These are phyloP conservation scores for Bombyx huttoni DNA, from an alignment of 2,888 invertebrate genomes.

Conservation along the genomic window DNA sequence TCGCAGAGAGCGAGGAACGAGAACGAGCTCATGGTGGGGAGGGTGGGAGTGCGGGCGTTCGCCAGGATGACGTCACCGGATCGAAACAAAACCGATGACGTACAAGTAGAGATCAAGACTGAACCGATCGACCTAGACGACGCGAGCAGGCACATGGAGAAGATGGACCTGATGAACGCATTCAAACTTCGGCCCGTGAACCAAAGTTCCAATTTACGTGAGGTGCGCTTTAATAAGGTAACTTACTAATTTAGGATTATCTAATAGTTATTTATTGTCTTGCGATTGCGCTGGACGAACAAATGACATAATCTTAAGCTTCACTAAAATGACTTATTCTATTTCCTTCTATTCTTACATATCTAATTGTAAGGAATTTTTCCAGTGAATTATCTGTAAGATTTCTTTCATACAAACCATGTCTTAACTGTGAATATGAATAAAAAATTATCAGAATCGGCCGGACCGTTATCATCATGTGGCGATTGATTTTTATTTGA, in stretches of 20 bases:
- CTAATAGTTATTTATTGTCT: too few species aligned
- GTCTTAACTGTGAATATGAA: too few species aligned
- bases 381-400: too few species aligned
- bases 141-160: conserved; percentile 40
- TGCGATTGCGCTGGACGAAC: too few species aligned
- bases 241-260: not conserved
- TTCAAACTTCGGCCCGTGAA: conserved; percentile 48
- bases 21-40: conserved; percentile 33
- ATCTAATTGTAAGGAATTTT: too few species aligned
- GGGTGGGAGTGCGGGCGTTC: conserved; percentile 55
- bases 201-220: conserved; percentile 31
- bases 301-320: too few species aligned
- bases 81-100: conserved; percentile 16
- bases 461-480: too few species aligned
- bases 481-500: too few species aligned
- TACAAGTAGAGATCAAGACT: conserved; percentile 51
- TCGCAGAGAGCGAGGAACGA: conserved; percentile 32
- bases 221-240: conserved; percentile 47
- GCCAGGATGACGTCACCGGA: conserved; percentile 51
- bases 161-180: conserved; percentile 50
- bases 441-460: too few species aligned
- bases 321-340: too few species aligned
- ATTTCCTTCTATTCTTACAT: too few species aligned
- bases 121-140: conserved; percentile 59
- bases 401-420: too few species aligned